Conservation (phyloP, 2,888 invertebrate species). For the Adineta ricciae region DNA sequence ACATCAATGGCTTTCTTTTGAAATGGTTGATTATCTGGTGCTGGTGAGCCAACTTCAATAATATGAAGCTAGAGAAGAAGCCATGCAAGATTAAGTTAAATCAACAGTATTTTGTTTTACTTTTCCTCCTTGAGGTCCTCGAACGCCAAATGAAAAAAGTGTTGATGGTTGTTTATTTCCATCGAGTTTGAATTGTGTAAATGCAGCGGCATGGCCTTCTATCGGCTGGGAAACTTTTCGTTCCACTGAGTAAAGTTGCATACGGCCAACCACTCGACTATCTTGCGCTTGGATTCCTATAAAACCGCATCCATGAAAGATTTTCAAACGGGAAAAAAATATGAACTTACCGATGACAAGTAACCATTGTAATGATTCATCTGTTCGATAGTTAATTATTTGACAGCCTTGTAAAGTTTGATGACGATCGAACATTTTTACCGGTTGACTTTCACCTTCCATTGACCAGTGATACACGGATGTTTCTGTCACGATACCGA, state of each 20-base stretch:
- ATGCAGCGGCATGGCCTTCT: conserved; percentile 92
- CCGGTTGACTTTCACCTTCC: conserved; percentile 67
- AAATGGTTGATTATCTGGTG: conserved; percentile 87
- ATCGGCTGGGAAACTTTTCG: conserved; percentile 96
- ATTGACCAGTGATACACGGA: conserved; percentile 96
- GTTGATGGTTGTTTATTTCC: conserved; percentile 83
- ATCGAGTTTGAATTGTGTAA: conserved; percentile 86
- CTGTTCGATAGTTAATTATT: conserved; percentile 96
- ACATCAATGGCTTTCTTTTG: conserved; percentile 97
- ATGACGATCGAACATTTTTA: conserved; percentile 91
- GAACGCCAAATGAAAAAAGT: conserved; percentile 89
- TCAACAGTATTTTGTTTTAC: conserved; percentile 37
- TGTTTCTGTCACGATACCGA: conserved; percentile 86
- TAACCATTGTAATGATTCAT: conserved; percentile 90
- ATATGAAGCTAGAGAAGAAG: conserved; percentile 64
- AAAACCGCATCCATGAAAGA: too few relatives aligned
- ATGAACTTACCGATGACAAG: conserved; percentile 59
- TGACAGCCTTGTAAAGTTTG: conserved; percentile 88
- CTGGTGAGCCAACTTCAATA: conserved; percentile 78
- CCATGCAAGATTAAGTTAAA: neutral
- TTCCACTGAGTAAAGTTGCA: conserved; percentile 97
- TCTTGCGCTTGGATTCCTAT: conserved; percentile 57
- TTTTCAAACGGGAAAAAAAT: neutral
- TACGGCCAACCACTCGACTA: conserved; percentile 91
- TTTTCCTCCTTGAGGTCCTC: conserved; percentile 78